Conservation (phyloP, 2,888 invertebrate species). For the Sympetrum striolatum region DNA sequence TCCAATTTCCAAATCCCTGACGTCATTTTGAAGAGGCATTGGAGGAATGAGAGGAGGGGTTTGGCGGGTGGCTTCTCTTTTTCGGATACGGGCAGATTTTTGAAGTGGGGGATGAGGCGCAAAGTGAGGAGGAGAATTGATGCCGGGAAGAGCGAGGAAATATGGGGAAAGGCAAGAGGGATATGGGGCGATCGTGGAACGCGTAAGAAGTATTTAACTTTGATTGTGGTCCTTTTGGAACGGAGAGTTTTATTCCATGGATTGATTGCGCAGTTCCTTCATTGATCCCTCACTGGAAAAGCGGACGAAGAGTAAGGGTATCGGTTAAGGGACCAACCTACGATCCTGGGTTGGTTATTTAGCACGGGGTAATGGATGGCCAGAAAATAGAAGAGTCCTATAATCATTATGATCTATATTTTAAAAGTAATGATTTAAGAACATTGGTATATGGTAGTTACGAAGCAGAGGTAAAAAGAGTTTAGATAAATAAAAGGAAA, state of each 20-base stretch:
- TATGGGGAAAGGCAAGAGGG: neutral
- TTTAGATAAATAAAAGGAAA: too few relatives aligned
- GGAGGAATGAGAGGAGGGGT: neutral
- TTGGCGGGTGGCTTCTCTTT: neutral
- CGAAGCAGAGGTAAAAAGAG: too few relatives aligned
- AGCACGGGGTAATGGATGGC: neutral
- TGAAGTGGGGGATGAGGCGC: neutral
- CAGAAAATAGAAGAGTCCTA: too few relatives aligned
- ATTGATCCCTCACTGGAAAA: neutral
- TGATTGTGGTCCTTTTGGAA: too few relatives aligned
- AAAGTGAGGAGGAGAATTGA: neutral
- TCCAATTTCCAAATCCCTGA: slow-evolving; percentile 46
- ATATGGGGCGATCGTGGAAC: neutral
- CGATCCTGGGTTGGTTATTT: neutral
- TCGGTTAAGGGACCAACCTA: neutral
- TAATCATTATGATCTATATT: too few relatives aligned
- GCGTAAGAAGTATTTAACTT: too few relatives aligned
- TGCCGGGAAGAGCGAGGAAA: neutral
- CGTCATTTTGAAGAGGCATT: slow-evolving; percentile 36
- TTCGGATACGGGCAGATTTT: neutral
- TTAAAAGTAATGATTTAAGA: too few relatives aligned
- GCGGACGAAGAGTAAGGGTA: neutral
- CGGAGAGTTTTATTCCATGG: too few relatives aligned
- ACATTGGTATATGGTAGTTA: too few relatives aligned
- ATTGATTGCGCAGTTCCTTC: neutral